Conservation (phyloP, 2,797 vertebrate species). For the Falco concolor region DNA sequence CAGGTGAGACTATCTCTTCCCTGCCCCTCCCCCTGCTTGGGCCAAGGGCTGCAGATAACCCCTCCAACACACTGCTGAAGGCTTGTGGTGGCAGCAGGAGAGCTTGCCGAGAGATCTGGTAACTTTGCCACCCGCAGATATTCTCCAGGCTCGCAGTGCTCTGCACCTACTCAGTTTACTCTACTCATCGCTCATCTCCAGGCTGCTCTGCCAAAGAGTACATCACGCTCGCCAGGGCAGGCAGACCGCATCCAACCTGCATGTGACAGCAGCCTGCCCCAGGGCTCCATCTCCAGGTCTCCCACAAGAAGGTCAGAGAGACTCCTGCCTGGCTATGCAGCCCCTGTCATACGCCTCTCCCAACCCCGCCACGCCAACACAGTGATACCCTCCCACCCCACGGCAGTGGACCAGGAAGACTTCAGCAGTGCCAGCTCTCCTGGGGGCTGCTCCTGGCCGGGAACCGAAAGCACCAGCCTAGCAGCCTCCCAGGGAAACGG, state of each 20-base stretch:
- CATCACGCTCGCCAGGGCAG: neutral
- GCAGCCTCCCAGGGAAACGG: neutral
- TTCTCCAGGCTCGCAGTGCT: neutral
- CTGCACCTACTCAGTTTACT: constrained; percentile 1
- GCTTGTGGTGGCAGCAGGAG: neutral
- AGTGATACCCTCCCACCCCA: neutral
- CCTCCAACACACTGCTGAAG: neutral
- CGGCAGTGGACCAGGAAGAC: neutral
- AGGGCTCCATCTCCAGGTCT: fast-evolving
- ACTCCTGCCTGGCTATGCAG: neutral
- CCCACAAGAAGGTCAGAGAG: neutral
- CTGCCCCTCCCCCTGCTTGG: neutral
- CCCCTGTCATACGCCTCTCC: neutral
- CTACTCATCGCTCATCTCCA: neutral
- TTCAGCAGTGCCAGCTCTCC: neutral
- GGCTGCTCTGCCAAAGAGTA: constrained; percentile 14
- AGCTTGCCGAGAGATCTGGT: neutral
- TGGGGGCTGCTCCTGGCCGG: neutral
- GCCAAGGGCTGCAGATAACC: neutral
- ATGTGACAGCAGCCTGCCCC: neutral
- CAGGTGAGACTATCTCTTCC: neutral
- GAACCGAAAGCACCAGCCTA: neutral
- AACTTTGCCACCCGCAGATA: neutral
- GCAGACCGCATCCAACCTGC: neutral
- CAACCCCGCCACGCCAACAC: neutral